Percentiles rank a stretch among this genome's conserved stretches.
Conservation (phyloP, 2,797 vertebrate species). For the Scleropages formosus region DNA sequence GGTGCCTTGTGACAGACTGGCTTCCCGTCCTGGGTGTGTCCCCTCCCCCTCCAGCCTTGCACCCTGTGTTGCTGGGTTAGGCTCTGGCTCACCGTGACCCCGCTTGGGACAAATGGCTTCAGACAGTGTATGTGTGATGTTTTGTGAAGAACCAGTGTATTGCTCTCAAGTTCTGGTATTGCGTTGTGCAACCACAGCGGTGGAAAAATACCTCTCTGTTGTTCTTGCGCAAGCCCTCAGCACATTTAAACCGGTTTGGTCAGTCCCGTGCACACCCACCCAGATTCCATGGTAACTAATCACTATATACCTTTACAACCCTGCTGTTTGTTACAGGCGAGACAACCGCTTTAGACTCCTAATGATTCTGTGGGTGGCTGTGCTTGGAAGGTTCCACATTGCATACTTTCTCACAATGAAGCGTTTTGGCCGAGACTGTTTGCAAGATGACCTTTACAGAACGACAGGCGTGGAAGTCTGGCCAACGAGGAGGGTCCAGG, state of each 20-base stretch:
- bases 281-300: conserved; percentile 11
- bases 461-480: conserved; percentile 65
- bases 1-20: too few relatives aligned
- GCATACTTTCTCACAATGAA: conserved; percentile 42
- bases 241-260: not conserved
- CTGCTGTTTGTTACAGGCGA: conserved; percentile 8
- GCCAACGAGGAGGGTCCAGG: too few relatives aligned
- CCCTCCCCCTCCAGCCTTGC: too few relatives aligned
- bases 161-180: too few relatives aligned
- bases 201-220: not conserved
- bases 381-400: conserved; percentile 10
- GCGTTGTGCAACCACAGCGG: too few relatives aligned
- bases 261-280: not conserved
- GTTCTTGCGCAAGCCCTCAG: not conserved
- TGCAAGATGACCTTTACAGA: conserved; percentile 66
- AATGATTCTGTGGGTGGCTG: conserved; percentile 6
- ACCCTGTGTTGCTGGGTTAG: too few relatives aligned
- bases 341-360: not conserved
- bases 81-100: too few relatives aligned
- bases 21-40: too few relatives aligned
- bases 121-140: too few relatives aligned
- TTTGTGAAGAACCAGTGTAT: too few relatives aligned
- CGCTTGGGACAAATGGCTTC: too few relatives aligned
- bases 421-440: conserved; percentile 59
- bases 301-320: not conserved